Conservation (phyloP, 2,888 invertebrate species). For the Netelia fuscicornis region DNA sequence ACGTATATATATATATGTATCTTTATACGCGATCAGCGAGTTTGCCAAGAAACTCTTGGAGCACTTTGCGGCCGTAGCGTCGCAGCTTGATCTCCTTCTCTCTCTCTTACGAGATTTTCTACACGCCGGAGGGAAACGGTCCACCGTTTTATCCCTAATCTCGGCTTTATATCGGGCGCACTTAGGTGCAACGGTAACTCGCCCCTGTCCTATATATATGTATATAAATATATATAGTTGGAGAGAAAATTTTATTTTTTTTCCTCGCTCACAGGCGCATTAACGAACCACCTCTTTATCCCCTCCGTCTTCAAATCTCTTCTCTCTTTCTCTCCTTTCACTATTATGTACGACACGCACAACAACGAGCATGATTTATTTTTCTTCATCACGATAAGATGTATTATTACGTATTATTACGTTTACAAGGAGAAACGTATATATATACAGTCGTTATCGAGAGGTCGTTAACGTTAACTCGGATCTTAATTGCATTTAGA, state of each 20-base stretch:
- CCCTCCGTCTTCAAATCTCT: background rate
- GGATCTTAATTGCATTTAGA: conserved; percentile 78
- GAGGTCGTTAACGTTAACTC: conserved; percentile 72
- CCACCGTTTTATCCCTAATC: conserved; percentile 75
- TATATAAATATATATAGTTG: conserved; percentile 16
- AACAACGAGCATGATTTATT: conserved; percentile 9
- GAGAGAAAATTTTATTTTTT: background rate
- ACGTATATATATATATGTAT: background rate
- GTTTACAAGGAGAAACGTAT: conserved; percentile 38
- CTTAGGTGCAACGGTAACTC: conserved; percentile 80
- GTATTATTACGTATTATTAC: conserved; percentile 35
- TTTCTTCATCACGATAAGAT: background rate
- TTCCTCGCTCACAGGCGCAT: too few species aligned
- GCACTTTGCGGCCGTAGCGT: conserved; percentile 40
- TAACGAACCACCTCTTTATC: conserved; percentile 35
- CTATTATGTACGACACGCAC: conserved; percentile 23
- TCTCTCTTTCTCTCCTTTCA: conserved; percentile 49
- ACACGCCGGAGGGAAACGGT: conserved; percentile 52
- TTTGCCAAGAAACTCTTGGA: background rate
- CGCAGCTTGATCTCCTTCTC: conserved; percentile 17
- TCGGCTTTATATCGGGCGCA: conserved; percentile 75
- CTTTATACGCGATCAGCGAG: background rate
- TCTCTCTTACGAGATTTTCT: conserved; percentile 14
- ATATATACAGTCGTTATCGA: background rate
- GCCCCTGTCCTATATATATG: conserved; percentile 31